These are phyloP conservation scores for Imbricaverruca yamaguchii DNA, from an alignment of 2,888 invertebrate genomes.

Conservation along the genomic window DNA sequence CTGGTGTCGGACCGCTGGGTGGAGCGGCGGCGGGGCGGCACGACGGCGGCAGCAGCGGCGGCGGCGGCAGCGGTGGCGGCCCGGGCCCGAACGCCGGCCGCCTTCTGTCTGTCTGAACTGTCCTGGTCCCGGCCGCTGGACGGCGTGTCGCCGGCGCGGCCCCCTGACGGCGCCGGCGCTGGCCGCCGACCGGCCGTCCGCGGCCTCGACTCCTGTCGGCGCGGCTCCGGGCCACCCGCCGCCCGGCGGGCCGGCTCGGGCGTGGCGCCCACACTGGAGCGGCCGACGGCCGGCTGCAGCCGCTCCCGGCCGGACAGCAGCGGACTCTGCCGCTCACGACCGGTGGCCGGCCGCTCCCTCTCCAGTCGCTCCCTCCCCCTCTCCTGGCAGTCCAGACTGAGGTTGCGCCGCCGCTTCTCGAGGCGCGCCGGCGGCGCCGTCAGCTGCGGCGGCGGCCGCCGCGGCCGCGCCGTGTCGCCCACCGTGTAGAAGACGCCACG, in stretches of 20 bases:
- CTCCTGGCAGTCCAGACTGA: slow-evolving; percentile 10
- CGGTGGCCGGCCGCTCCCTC: neutral
- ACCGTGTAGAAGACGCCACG: neutral
- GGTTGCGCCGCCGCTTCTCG: slow-evolving; percentile 4
- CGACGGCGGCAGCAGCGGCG: neutral
- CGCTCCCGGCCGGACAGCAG: neutral
- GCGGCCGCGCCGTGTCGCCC: neutral
- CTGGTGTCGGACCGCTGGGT: neutral
- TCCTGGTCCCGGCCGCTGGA: too few species aligned
- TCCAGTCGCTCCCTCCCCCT: neutral
- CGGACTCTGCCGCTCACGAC: neutral
- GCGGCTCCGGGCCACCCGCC: neutral
- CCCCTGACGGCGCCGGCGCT: neutral
- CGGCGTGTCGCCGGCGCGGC: neutral
- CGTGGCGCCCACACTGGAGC: slow-evolving; percentile 5
- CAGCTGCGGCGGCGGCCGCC: slow-evolving; percentile 15
- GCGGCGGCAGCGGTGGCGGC: too few species aligned
- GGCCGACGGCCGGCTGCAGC: neutral
- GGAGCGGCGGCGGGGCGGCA: neutral
- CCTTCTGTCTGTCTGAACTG: too few species aligned
- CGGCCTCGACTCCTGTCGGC: neutral
- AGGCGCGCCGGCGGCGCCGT: neutral
- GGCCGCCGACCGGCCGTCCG: neutral
- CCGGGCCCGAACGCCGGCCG: too few species aligned
- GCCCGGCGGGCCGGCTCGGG: neutral